These are phyloP conservation scores for Phrynocephalus forsythii DNA, from an alignment of 2,797 vertebrate genomes.

Conservation along the genomic window DNA sequence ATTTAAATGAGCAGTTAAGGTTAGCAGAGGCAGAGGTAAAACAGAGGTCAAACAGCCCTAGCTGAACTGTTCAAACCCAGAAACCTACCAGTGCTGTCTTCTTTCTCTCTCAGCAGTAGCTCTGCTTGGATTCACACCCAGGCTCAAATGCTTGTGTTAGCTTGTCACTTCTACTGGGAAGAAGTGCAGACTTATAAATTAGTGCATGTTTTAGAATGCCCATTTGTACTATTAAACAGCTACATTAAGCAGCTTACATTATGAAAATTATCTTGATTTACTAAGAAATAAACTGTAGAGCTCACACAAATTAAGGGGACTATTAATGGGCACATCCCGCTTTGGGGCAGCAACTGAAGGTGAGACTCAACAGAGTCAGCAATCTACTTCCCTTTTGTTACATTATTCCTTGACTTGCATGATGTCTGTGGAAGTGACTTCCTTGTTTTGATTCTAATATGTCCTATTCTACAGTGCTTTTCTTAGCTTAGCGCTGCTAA, in stretches of 20 bases:
- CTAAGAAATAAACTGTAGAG: background rate
- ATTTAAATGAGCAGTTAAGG: no score
- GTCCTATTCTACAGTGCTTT: background rate
- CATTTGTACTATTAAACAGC: background rate
- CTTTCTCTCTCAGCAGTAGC: no score
- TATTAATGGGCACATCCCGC: background rate
- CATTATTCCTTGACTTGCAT: background rate
- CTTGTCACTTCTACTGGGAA: background rate
- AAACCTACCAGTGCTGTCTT: no score
- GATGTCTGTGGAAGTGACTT: background rate
- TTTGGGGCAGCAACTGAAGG: background rate
- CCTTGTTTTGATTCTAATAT: no score
- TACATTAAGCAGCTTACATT: background rate
- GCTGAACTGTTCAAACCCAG: no score
- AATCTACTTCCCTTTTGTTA: background rate
- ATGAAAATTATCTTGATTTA: background rate
- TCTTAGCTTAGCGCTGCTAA: conserved; percentile 32
- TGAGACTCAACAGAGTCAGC: background rate
- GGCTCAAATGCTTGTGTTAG: no score
- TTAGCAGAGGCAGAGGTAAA: no score
- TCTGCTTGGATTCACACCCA: no score
- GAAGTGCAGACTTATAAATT: no score
- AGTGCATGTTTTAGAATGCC: background rate
- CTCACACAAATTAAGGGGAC: background rate
- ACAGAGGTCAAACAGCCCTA: no score